Evolutionary conservation across 2,888 invertebrate genomes (phyloP).

Genomic region (Lepidonotus clava): DNA sequence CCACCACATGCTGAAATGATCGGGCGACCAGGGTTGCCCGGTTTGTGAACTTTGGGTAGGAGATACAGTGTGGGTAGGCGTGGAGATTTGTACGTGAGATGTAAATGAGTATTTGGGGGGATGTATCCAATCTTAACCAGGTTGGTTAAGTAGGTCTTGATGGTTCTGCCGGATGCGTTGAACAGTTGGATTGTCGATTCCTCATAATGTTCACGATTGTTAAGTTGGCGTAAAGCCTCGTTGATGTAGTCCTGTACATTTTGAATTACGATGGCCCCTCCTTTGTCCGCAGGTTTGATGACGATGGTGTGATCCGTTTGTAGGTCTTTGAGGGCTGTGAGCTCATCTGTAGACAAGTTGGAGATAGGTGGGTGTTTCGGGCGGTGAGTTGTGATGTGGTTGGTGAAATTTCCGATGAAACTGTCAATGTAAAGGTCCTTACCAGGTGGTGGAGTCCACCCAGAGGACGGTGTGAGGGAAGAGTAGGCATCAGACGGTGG

Average conservation of each 20-base stretch:
- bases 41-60: slow-evolving; percentile 8
- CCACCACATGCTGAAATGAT: neutral
- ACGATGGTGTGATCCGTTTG: neutral
- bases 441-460: neutral
- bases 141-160: neutral
- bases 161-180: neutral
- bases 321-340: neutral
- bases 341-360: neutral
- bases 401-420: neutral
- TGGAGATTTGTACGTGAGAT: neutral
- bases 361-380: neutral
- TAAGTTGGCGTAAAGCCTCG: neutral
- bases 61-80: neutral
- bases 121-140: neutral
- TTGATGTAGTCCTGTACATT: neutral
- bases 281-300: slow-evolving; percentile 7
- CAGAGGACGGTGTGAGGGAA: neutral
- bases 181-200: neutral
- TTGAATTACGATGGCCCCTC: neutral
- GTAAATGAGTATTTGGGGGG: neutral
- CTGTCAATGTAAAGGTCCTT: neutral
- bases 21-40: neutral
- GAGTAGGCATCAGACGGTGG: neutral
- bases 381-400: neutral
- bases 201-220: neutral